Evolutionary conservation across 2,113 vertebrate species (phyloP), one percentile per base, ranked within the genome.

Genomic region (Heterochromis multidens): DNA sequence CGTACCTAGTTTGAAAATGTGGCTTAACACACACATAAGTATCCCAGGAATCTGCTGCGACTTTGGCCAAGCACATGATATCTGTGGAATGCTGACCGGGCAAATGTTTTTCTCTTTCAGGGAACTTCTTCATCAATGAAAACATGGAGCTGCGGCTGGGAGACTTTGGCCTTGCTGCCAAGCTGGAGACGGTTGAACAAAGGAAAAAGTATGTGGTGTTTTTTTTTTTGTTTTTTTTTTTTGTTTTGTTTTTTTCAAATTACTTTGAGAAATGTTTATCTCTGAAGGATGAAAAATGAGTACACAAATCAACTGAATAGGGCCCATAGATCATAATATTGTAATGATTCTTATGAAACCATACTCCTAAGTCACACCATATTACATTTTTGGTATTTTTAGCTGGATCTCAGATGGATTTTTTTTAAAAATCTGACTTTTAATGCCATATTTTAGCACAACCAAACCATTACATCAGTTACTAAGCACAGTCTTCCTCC

Each of bases 91-190:
- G 90, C 90, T 92, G 80, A 92, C 89, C 7, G 9, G 52, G 52
- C 67, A 21, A 74, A 89, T 91, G 85, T 88, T 83, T 91, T 80
- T 81, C 83, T 88, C 70, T 91, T 89, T 79, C 79, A 99, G 99
- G 98, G 89, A 99, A 99, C 92, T 99, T 99, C 90, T 99, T 99
- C 95, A 96, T 99, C 92, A 99, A 97, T n/a, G 98, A 99, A 92
- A 97, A 98, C 94, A 99, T 99, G 98, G 98, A 99, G 81, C 94
- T 99, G 89, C 97, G 98, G 88, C 95, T 99, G 82, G 99, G 98
- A 67, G 99, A 99, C 91, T 99, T 99, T 31, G 99, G 99, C 2
- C 95, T 99, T 16, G 99, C 98, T 77, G 96, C 99, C 35, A 97
- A 97, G 59, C 96, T 97, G 92, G 97, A 98, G 80, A 96, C 96